A percentile compares a stretch with the other conserved stretches of the same genome.
These are phyloP conservation scores for Cryptotermes secundus DNA, from an alignment of 1,140 invertebrate species.

Conservation along the genomic window DNA sequence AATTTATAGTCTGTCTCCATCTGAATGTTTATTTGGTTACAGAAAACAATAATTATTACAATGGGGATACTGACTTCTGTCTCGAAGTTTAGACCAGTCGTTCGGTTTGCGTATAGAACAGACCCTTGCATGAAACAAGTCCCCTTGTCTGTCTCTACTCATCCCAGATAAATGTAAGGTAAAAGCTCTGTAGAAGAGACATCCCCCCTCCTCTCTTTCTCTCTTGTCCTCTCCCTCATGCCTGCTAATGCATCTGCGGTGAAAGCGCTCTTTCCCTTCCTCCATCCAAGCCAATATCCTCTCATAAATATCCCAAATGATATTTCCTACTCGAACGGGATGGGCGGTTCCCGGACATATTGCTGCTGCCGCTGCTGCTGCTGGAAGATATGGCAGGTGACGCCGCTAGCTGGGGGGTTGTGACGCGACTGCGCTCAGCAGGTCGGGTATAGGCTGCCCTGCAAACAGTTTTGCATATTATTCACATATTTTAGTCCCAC, in stretches of 20 bases:
- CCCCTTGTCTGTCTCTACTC: neutral
- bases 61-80: neutral
- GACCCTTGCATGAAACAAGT: neutral
- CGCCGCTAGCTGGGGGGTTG: neutral
- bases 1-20: too few relatives aligned
- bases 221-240: neutral
- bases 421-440: conserved; percentile 1
- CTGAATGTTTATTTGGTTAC: neutral
- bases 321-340: conserved; percentile 1
- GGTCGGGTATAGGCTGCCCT: neutral
- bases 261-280: conserved; percentile 16
- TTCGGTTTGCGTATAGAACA: neutral
- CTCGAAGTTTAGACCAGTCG: neutral
- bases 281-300: conserved; percentile 23
- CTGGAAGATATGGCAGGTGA: conserved; percentile 25
- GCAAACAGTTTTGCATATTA: neutral
- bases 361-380: neutral
- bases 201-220: neutral
- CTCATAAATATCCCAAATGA: conserved; percentile 25
- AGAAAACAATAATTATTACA: too few relatives aligned
- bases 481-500: neutral
- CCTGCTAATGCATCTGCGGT: conserved; percentile 8
- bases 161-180: conserved; percentile 12
- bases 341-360: conserved; percentile 19
- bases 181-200: conserved; percentile 21